Conservation (phyloP, 2,888 invertebrate genomes). For the Lithophane semibrunnea region DNA sequence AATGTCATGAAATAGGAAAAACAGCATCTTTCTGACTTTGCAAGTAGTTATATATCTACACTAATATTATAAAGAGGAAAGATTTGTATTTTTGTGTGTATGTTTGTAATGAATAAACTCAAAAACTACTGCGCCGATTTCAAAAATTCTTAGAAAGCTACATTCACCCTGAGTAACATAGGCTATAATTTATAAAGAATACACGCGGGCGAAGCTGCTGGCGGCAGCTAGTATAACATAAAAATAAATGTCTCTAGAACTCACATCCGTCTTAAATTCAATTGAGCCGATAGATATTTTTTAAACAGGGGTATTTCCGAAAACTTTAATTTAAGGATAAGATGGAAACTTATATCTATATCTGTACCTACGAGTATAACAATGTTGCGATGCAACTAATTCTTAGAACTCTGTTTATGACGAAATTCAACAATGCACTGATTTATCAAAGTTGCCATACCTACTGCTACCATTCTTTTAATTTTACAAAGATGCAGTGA, state of each 20-base stretch:
- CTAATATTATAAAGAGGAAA: too few relatives aligned
- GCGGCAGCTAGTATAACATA: not conserved
- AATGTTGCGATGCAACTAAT: not conserved
- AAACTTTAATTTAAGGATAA: not conserved
- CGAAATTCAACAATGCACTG: not conserved
- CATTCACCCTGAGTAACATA: too few relatives aligned
- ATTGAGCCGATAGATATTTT: not conserved
- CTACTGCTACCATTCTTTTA: not conserved
- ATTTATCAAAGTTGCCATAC: conserved; percentile 1
- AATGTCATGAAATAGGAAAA: not conserved
- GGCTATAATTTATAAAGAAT: too few relatives aligned
- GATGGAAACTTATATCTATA: not conserved
- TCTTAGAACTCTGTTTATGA: not conserved
- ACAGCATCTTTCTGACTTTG: not conserved
- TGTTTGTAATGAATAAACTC: too few relatives aligned
- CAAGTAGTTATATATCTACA: not conserved
- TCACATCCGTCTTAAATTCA: not conserved
- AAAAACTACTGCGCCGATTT: too few relatives aligned
- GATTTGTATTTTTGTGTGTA: too few relatives aligned
- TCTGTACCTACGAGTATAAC: not conserved
- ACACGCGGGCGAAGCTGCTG: too few relatives aligned
- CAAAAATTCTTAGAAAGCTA: too few relatives aligned
- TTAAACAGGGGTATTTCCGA: not conserved
- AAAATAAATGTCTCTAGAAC: too few relatives aligned
- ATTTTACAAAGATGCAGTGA: not conserved